A percentile compares a stretch with the other conserved stretches of the same genome.
Evolutionary conservation across 2,113 vertebrate species (phyloP).

Genomic region (Archilochus colubris): DNA sequence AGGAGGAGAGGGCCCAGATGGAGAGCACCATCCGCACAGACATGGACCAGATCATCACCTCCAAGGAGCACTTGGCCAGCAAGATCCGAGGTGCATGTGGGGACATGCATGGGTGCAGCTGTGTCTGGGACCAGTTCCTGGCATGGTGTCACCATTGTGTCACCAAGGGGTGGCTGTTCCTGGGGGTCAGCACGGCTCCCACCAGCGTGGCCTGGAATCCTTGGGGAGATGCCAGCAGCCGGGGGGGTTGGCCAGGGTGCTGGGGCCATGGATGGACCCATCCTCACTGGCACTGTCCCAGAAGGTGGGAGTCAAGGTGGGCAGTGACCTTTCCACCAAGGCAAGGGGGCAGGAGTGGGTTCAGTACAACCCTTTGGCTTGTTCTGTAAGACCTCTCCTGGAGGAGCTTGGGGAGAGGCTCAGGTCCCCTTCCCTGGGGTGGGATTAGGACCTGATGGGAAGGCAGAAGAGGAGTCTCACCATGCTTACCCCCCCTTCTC

Average conservation of each 20-base stretch:
- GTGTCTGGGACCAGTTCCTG: accelerated
- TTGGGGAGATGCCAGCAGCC: background rate
- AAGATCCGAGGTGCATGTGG: slow-evolving; percentile 85
- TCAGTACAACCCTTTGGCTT: background rate
- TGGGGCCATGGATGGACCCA: too few relatives aligned
- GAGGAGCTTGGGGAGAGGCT: background rate
- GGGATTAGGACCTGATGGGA: background rate
- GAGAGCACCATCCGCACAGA: slow-evolving; percentile 89
- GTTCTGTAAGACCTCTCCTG: background rate
- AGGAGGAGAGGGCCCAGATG: slow-evolving; percentile 77
- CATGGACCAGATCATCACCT: slow-evolving; percentile 97
- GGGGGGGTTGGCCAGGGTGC: too few relatives aligned
- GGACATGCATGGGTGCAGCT: background rate
- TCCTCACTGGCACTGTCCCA: background rate
- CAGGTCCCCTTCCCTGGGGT: background rate
- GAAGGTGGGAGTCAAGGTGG: background rate
- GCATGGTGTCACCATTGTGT: background rate
- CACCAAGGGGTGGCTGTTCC: background rate
- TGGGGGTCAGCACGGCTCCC: background rate
- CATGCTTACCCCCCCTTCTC: background rate
- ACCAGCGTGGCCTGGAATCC: background rate
- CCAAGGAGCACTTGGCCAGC: slow-evolving; percentile 92
- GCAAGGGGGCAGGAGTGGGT: background rate
- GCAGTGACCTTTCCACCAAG: background rate
- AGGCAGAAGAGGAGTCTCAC: background rate